Conservation (phyloP, 2,113 vertebrate genomes). For the Kryptolebias marmoratus region DNA sequence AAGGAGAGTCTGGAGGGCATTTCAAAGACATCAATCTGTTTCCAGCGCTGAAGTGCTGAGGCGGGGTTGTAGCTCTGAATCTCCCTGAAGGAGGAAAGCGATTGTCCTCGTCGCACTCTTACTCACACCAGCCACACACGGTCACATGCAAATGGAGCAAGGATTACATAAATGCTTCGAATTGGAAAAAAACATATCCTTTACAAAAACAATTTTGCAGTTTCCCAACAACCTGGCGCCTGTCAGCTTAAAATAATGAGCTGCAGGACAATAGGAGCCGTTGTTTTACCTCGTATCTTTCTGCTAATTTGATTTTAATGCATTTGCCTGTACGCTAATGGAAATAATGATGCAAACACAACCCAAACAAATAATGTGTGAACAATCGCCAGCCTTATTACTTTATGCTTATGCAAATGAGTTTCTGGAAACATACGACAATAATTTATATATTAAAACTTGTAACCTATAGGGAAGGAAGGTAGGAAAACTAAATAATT, state of each 20-base stretch:
- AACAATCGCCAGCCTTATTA: constrained; percentile 32
- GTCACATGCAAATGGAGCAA: constrained; percentile 62
- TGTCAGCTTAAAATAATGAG: constrained; percentile 57
- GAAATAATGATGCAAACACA: constrained; percentile 51
- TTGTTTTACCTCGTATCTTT: constrained; percentile 39
- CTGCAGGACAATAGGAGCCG: constrained; percentile 45
- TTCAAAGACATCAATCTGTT: constrained; percentile 70
- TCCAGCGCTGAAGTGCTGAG: not conserved
- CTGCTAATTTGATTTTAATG: constrained; percentile 64
- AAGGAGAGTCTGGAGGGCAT: constrained; percentile 49
- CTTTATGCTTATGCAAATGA: constrained; percentile 49
- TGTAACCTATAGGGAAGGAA: constrained; percentile 39
- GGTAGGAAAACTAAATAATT: constrained; percentile 55
- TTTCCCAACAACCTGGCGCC: constrained; percentile 32
- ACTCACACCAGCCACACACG: constrained; percentile 33
- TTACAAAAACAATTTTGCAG: constrained; percentile 64
- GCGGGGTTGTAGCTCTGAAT: constrained; percentile 32
- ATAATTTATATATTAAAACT: constrained; percentile 20
- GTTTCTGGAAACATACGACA: constrained; percentile 21
- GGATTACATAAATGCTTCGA: constrained; percentile 66
- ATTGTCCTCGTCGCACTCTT: constrained; percentile 43
- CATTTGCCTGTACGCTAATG: constrained; percentile 57
- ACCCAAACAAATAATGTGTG: constrained; percentile 40
- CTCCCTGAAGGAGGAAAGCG: constrained; percentile 32
- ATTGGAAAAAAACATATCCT: constrained; percentile 40